These are phyloP conservation scores for Plagiodera versicolora DNA, from an alignment of 2,888 invertebrate genomes.

Conservation along the genomic window DNA sequence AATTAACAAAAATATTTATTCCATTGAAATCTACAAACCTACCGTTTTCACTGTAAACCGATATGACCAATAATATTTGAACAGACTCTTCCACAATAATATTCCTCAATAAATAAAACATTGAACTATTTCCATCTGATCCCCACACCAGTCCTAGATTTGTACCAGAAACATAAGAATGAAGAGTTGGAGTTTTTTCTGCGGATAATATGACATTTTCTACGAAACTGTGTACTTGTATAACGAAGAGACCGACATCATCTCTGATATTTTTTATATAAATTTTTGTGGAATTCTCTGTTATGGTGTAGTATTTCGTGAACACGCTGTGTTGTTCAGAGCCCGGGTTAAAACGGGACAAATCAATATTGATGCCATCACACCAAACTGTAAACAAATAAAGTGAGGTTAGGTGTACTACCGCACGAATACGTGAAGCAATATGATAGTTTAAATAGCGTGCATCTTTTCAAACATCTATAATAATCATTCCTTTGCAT, in stretches of 20 bases:
- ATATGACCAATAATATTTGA: constrained; percentile 31
- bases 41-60: constrained; percentile 35
- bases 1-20: background rate
- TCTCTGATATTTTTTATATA: constrained; percentile 55
- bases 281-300: constrained; percentile 37
- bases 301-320: constrained; percentile 36
- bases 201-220: constrained; percentile 62
- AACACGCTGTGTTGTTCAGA: constrained; percentile 35
- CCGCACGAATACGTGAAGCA: background rate
- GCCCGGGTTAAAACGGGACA: constrained; percentile 41
- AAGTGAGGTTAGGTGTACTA: constrained; percentile 20
- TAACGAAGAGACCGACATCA: constrained; percentile 60
- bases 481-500: background rate
- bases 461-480: background rate
- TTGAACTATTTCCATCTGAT: constrained; percentile 17
- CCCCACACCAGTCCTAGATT: constrained; percentile 62
- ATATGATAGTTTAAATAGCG: too few relatives aligned
- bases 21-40: constrained; percentile 17
- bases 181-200: constrained; percentile 35
- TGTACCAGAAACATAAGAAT: constrained; percentile 59
- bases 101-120: constrained; percentile 31
- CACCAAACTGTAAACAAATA: constrained; percentile 18
- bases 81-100: constrained; percentile 17
- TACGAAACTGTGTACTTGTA: constrained; percentile 67
- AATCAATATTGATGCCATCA: constrained; percentile 33